Evolutionary conservation across 1,140 invertebrate species (phyloP), one percentile per base, ranked within the genome.

Genomic region (Pollicipes pollicipes): DNA sequence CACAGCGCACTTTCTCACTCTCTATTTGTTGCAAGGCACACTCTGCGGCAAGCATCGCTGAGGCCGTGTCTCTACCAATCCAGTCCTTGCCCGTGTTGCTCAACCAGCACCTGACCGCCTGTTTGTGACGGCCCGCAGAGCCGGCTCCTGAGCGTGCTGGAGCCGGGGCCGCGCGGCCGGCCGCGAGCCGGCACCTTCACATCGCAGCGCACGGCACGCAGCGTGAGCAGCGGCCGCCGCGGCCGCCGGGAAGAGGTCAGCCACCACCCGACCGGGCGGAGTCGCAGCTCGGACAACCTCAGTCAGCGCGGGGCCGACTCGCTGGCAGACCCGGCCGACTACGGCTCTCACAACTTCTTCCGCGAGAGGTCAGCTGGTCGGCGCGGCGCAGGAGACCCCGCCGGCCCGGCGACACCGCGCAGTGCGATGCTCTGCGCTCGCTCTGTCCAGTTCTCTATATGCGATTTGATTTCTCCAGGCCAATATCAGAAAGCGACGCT

Each of bases 271-370:
- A 58, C 45, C 45, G 45, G 45, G 6, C 45, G 45, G 13, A 58
- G 45, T 21, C 45, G 45, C 45, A 58, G 45, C 45, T 58, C 45
- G 2, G 45, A 58, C 45, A 58, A 21, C 45, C 45, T 58, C 45
- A 58, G 45, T 58, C 45, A 21, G 45, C 13, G n/a, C n/a, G n/a
- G 45, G 45, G 45, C 45, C 45, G 45, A 58, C 2, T 58, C 45
- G 10, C 2, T 58, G 13, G 45, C 2, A 10, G 45, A 21, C 30
- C 30, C 72, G 69, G 72, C 73, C 17, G 73, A 73, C 30, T 73
- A 71, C 67, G 71, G 73, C 0, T 70, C 69, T 10, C 72, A 72
- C 69, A 72, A 45, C 64, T 73, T 71, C 71, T 73, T 73, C 69
- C 69, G 73, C 17, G 68, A 58, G 45, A 58, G 45, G 45, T 58